These are phyloP conservation scores for Pseudoips prasinana DNA, from an alignment of 2,888 invertebrate genomes.

Conservation along the genomic window DNA sequence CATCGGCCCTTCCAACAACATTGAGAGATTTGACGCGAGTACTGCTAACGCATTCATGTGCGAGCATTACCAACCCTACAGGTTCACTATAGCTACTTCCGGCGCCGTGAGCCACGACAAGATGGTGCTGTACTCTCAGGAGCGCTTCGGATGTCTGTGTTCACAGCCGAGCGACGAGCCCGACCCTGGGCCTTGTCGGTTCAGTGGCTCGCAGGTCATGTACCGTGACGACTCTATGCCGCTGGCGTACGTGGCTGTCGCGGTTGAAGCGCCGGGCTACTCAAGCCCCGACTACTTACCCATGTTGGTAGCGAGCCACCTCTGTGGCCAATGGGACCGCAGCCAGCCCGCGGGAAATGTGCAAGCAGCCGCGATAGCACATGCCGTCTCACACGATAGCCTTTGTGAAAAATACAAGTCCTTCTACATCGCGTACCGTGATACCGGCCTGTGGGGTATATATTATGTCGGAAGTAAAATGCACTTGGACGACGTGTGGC, in stretches of 20 bases:
- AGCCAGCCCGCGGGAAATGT: conserved; percentile 46
- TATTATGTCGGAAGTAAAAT: conserved; percentile 56
- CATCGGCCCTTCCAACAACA: conserved; percentile 87
- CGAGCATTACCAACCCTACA: conserved; percentile 61
- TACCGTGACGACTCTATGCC: conserved; percentile 65
- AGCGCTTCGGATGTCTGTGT: conserved; percentile 70
- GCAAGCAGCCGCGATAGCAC: conserved; percentile 49
- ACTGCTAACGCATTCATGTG: conserved; percentile 40
- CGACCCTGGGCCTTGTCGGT: conserved; percentile 38
- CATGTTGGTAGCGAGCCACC: conserved; percentile 52
- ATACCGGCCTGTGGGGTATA: conserved; percentile 73
- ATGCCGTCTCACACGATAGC: conserved; percentile 42
- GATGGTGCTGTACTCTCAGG: conserved; percentile 81
- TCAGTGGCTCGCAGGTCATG: conserved; percentile 38
- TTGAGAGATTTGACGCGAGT: conserved; percentile 66
- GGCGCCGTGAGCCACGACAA: conserved; percentile 86
- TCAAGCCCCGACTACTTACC: conserved; percentile 49
- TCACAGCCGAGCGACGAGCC: conserved; percentile 17
- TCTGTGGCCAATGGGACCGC: conserved; percentile 65
- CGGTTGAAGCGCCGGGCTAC: conserved; percentile 69
- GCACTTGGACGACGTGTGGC: conserved; percentile 58
- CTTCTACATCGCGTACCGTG: conserved; percentile 65
- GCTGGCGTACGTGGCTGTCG: conserved; percentile 64
- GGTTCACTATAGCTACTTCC: conserved; percentile 87
- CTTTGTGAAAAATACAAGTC: conserved; percentile 63